Evolutionary conservation across 2,113 vertebrate genomes (phyloP).

Genomic region (Spermophilus dauricus): DNA sequence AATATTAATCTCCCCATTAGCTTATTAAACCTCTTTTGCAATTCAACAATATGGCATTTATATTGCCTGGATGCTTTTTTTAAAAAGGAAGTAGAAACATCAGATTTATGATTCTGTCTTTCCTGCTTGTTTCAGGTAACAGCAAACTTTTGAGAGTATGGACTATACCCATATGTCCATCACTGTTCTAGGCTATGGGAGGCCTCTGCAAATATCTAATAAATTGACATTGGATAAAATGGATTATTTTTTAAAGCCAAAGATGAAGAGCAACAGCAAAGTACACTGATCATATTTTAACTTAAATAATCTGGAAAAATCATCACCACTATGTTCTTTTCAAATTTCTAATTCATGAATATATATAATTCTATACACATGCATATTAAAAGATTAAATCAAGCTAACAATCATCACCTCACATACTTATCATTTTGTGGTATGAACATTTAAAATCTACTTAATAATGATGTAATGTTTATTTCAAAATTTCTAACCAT

Average conservation of each 20-base stretch:
- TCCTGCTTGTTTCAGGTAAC: not conserved
- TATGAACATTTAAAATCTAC: not conserved
- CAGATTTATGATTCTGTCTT: not conserved
- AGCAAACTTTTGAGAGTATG: not conserved
- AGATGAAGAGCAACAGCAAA: not conserved
- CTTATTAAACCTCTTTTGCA: not conserved
- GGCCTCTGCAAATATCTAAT: not conserved
- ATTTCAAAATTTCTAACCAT: too few species aligned
- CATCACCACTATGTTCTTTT: not conserved
- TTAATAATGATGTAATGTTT: not conserved
- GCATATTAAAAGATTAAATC: not conserved
- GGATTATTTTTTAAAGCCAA: slow-evolving; percentile 16
- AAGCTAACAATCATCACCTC: not conserved
- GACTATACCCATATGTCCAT: not conserved
- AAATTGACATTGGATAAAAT: not conserved
- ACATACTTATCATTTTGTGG: not conserved
- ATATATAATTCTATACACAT: not conserved
- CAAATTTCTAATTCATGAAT: not conserved
- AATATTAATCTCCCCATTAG: not conserved
- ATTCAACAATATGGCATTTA: not conserved
- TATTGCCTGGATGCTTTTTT: not conserved
- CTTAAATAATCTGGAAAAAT: not conserved
- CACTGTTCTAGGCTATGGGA: not conserved
- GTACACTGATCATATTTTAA: not conserved
- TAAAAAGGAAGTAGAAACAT: not conserved